These are phyloP conservation scores for Meriones psammophilus DNA, from an alignment of 2,797 vertebrate genomes.

Conservation along the genomic window DNA sequence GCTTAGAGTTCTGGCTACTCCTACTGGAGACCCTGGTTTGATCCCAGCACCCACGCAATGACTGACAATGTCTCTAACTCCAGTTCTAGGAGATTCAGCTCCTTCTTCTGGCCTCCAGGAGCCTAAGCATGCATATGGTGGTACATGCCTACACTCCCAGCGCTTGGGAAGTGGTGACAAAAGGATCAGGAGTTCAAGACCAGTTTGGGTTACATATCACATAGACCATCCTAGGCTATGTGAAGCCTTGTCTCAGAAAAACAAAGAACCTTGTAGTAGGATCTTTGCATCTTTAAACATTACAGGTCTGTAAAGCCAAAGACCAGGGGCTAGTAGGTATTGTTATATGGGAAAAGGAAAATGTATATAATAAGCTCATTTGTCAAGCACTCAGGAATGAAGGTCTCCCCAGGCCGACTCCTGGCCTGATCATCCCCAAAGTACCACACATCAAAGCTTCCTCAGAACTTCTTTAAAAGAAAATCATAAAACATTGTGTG, in stretches of 20 bases:
- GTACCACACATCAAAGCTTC: not conserved
- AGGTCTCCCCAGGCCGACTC: no score
- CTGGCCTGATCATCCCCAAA: not conserved
- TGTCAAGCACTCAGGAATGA: not conserved
- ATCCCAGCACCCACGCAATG: not conserved
- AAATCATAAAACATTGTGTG: not conserved
- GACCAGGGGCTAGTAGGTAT: not conserved
- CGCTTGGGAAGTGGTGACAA: not conserved
- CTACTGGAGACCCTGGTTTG: not conserved
- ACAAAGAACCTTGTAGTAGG: accelerated
- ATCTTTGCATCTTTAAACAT: not conserved
- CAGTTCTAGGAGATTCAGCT: not conserved
- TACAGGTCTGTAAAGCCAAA: no score
- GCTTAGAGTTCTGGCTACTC: not conserved
- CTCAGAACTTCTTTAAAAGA: not conserved
- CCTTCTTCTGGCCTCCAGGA: not conserved
- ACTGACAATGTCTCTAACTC: not conserved
- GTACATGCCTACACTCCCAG: not conserved
- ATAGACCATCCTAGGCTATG: not conserved
- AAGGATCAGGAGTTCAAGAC: not conserved
- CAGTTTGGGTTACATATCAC: not conserved
- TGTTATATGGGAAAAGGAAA: not conserved
- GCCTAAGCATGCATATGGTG: not conserved
- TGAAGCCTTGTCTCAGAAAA: not conserved
- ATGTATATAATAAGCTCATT: no score